Evolutionary conservation across 2,113 vertebrate genomes (phyloP).

Genomic region (Rhodinocichla rosea): DNA sequence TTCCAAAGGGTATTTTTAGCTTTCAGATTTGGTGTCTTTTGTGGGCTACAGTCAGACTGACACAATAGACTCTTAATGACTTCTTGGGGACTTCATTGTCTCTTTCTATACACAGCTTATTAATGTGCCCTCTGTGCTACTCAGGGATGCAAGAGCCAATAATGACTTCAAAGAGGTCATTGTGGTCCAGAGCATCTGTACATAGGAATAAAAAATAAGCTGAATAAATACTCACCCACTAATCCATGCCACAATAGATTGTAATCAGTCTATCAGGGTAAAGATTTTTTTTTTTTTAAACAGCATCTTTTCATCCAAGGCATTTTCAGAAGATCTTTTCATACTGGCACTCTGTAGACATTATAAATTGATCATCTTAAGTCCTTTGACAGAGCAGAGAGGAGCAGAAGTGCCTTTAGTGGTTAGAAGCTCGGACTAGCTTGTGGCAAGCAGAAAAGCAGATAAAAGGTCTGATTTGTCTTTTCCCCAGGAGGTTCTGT

Average conservation of each 20-base stretch:
- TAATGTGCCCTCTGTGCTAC: constrained; percentile 42
- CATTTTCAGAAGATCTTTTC: constrained; percentile 48
- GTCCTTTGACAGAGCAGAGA: constrained; percentile 16
- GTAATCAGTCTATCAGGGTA: constrained; percentile 54
- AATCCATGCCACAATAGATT: constrained; percentile 52
- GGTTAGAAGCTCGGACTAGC: not conserved
- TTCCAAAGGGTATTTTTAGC: constrained; percentile 63
- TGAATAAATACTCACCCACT: constrained; percentile 38
- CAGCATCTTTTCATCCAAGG: constrained; percentile 30
- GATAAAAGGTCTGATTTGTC: constrained; percentile 33
- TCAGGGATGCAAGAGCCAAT: constrained; percentile 47
- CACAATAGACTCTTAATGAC: constrained; percentile 71
- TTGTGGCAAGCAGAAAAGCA: constrained; percentile 36
- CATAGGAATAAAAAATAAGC: constrained; percentile 53
- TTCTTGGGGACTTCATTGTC: constrained; percentile 60
- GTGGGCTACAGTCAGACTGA: constrained; percentile 54
- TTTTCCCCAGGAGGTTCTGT: constrained; percentile 4
- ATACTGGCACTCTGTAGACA: constrained; percentile 28
- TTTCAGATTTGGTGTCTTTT: constrained; percentile 40
- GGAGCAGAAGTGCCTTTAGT: constrained; percentile 33
- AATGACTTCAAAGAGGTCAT: constrained; percentile 54
- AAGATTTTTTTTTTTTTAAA: constrained; percentile 21
- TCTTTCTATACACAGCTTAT: constrained; percentile 59
- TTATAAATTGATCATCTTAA: constrained; percentile 57
- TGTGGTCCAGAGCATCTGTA: constrained; percentile 47